Evolutionary conservation across 1,140 invertebrate species (phyloP).

Genomic region (Drosophila dunni): DNA sequence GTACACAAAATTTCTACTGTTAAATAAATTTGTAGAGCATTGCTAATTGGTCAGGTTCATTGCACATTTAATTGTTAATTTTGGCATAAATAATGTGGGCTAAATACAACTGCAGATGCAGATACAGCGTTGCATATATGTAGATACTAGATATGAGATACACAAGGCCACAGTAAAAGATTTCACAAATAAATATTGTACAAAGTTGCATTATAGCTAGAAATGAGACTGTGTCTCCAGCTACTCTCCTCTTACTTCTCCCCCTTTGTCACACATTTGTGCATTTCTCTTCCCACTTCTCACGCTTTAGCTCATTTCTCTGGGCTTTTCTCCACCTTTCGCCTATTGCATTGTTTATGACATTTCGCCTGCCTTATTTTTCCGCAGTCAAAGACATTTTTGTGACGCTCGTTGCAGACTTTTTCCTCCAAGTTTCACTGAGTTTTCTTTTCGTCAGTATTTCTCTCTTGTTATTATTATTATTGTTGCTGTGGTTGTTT

Average conservation of each 20-base stretch:
- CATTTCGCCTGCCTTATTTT: slow-evolving; percentile 76
- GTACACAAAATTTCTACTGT: neutral
- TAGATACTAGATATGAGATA: slow-evolving; percentile 4
- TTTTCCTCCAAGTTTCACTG: slow-evolving; percentile 74
- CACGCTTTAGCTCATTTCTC: slow-evolving; percentile 12
- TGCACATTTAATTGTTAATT: slow-evolving; percentile 59
- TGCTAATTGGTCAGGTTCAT: slow-evolving; percentile 47
- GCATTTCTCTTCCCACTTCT: neutral
- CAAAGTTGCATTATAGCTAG: slow-evolving; percentile 39
- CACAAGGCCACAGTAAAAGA: slow-evolving; percentile 34
- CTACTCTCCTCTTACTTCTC: neutral
- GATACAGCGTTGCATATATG: neutral
- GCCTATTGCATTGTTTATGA: slow-evolving; percentile 78
- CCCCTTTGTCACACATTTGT: too few relatives aligned
- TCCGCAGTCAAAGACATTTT: slow-evolving; percentile 79
- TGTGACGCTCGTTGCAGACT: slow-evolving; percentile 52
- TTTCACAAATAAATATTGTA: slow-evolving; percentile 38
- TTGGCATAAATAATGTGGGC: neutral
- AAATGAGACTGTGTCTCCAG: slow-evolving; percentile 15
- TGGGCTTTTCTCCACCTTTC: slow-evolving; percentile 72
- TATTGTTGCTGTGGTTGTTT: neutral
- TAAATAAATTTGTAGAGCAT: neutral
- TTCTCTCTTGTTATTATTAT: slow-evolving; percentile 9
- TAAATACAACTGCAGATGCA: neutral
- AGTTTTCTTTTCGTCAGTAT: slow-evolving; percentile 65